Evolutionary conservation across 2,888 invertebrate genomes (phyloP), one percentile per base, ranked within the genome.

Genomic region (Cheilosia urbana): DNA sequence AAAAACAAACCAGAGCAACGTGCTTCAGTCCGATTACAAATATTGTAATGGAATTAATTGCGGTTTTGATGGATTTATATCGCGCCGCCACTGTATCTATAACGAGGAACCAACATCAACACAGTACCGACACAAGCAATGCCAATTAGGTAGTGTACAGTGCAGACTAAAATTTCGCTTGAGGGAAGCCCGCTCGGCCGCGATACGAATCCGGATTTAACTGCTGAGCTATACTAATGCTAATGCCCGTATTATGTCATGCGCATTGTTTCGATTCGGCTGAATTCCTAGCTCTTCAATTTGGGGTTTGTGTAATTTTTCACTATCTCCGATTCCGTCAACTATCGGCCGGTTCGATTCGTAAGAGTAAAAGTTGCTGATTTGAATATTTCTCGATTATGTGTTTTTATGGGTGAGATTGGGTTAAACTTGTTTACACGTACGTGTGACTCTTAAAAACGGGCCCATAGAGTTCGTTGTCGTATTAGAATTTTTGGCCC

Each of bases 291-390:
- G n/a, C 27, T 19, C 11, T 17, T 62, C 19, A 24, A 45, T 30
- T 24, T 60, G n/a, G 17, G 47, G 62, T 21, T 69, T 69, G 57
- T 37, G 34, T 37, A 69, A 68, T 42, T 30, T n/a, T 21, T 30
- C 13, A 30, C 76, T 66, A 77, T 30, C 37, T 37, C 37, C 13
- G 13, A 9, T 13, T 37, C 37, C 13, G 13, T 78, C 69, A 49
- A 63, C 69, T 24, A 53, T 47, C 49, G 37, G 27, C 19, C 42
- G 47, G 19, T 60, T 49, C 30, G 55, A 62, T 37, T 69, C 69
- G 62, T 69, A 69, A 78, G 77, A 69, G 77, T 78, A 78, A 78
- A 63, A 78, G 77, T 69, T 55, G 42, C 30, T 72, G 62, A 62
- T 53, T 72, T 72, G 30, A 62, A 72, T 78, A 78, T 62, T 55